Base-by-base conservation (phyloP, 2,888 invertebrate genomes). In the Andricus quercusramuli region DNA sequence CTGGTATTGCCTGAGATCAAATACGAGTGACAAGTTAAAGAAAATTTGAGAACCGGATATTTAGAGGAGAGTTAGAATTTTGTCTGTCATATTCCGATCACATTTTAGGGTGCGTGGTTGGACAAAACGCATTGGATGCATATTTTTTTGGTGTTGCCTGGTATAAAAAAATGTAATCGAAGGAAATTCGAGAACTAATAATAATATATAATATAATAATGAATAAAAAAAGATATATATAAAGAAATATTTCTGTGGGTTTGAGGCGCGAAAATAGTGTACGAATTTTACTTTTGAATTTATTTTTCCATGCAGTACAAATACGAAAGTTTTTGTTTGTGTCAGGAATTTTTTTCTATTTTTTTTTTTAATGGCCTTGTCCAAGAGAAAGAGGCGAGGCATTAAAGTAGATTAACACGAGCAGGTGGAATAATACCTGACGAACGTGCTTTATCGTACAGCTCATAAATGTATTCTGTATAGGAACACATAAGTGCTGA, bases 361-460 rank as follows among this genome's bases (percentile, higher is more conserved):
- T 13, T 25, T 56, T 70, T 74, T 74, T 51, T 51, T 17, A 74
- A 74, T 74, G 32, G 51, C 51, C n/a, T 74, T n/a, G 51, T n/a
- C 20, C 32, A 9, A 51, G 51, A 74, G 29, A 74, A 74, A 74
- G 51, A 56, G 70, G 44, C 44, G 20, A 47, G 29, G 51, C 11
- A 51, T 22, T 74, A 11, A 56, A 32, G 70, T n/a, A 51, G 20
- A 56, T 51, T 56, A 74, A 74, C 51, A 74, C 56, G 51, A 51
- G 32, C 56, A 74, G 51, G 70, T 74, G 51, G 70, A 56, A 74
- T 74, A 74, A 74, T 56, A 56, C 70, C 70, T 74, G 70, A 74
- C 70, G 32, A 74, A 74, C 70, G 70, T 74, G 70, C 70, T 74
- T 74, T 74, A 74, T 74, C 70, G 51, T 47, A 56, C 51, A 74